Conservation (phyloP, 2,113 vertebrate species). For the Edolisoma coerulescens region DNA sequence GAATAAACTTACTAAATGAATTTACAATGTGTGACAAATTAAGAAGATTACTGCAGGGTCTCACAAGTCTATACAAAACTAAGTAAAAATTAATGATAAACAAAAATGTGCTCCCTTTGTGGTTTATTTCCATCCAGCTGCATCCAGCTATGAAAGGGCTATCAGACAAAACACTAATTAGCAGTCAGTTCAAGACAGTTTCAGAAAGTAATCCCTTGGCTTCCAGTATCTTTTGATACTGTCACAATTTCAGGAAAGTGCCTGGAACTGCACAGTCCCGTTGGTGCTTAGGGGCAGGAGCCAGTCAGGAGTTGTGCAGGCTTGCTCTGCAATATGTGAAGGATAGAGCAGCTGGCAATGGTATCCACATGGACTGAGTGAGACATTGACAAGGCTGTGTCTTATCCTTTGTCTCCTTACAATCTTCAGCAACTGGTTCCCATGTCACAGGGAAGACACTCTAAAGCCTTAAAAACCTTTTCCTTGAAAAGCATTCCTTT, state of each 20-base stretch:
- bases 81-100: constrained; percentile 23
- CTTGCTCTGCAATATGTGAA: accelerated
- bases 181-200: background rate
- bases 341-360: background rate
- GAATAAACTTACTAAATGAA: background rate
- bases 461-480: background rate
- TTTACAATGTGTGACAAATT: constrained; percentile 12
- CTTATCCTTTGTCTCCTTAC: background rate
- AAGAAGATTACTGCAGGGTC: background rate
- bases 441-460: background rate
- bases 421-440: background rate
- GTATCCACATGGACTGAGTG: accelerated
- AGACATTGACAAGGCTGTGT: background rate
- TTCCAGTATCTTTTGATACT: background rate
- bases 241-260: background rate
- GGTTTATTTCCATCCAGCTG: constrained; percentile 5
- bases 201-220: background rate
- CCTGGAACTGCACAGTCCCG: background rate
- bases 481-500: background rate
- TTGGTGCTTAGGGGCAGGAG: background rate
- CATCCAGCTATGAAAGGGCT: constrained; percentile 31
- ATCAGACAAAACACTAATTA: constrained; percentile 40
- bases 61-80: background rate
- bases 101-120: constrained; percentile 1
- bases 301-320: background rate